A percentile compares a stretch with the other conserved stretches of the same genome.
phyloP scores from a whole-genome alignment of 2,888 invertebrate genomes.

The Halictus ligatus region DNA sequence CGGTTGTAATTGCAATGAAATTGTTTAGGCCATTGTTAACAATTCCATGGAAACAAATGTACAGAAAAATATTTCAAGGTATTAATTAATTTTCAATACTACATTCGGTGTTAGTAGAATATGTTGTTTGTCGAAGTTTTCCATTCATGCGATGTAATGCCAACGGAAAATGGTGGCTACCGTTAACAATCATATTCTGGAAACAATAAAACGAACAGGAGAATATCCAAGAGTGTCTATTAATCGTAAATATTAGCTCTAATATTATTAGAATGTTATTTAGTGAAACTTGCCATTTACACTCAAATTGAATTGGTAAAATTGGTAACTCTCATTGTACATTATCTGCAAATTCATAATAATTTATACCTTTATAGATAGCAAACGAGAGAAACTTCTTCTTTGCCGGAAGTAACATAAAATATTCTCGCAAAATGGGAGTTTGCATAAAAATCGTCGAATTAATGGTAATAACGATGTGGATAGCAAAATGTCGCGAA shows the following conservation, averaged over 20 bases:
- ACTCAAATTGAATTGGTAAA: no score
- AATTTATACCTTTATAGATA: no score
- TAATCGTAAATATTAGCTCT: no score
- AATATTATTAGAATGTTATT: no score
- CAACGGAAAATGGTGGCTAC: no score
- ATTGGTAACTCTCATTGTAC: no score
- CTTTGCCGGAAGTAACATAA: background rate
- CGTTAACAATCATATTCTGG: background rate
- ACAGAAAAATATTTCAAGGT: background rate
- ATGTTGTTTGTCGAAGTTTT: background rate
- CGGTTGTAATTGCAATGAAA: background rate
- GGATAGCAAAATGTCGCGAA: background rate
- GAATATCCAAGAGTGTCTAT: background rate
- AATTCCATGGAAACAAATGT: background rate
- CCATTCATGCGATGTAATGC: background rate
- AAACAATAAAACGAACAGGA: background rate
- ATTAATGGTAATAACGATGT: background rate
- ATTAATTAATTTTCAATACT: background rate
- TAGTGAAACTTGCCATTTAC: no score
- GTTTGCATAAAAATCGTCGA: background rate
- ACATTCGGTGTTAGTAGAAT: background rate
- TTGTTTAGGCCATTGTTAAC: background rate
- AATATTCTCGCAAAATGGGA: background rate
- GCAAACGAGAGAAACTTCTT: background rate
- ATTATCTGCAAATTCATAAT: no score